Evolutionary conservation across 2,888 invertebrate genomes (phyloP), one percentile per base, ranked within the genome.

Genomic region (Xanthostigma xanthostigma): DNA sequence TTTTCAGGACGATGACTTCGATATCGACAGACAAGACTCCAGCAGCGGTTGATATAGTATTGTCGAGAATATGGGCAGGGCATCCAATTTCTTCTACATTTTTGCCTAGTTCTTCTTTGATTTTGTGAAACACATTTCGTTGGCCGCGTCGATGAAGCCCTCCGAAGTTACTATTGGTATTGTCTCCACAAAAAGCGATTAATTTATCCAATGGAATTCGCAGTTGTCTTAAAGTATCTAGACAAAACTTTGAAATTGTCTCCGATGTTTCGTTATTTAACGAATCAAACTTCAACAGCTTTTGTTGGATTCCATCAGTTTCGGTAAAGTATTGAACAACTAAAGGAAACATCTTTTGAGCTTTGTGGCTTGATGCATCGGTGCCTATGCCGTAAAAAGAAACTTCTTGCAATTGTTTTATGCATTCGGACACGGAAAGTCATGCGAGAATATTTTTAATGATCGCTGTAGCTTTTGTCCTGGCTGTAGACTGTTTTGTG

Each of bases 101-200:
- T 43, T 53, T 51, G 17, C 56, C 41, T 10, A 58, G 27, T 17
- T 46, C 6, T 34, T 51, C 48, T 54, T 59, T 55, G 42, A 57
- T 49, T 43, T 53, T 51, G 44, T 53, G 46, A 47, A 47, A 54
- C 36, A 58, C 54, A 54, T 60, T 60, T 49, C 53, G 35, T 39
- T 50, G 38, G 13, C 51, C 53, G 44, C 44, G 39, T 13, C 56
- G 49, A 17, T 53, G 36, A 12, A 57, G 48, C 9, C 59, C 60
- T 17, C 61, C 60, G 53, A 62, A 62, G 53, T 62, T 62, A n/a
- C 56, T 56, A 52, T 61, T 61, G 14, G 56, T 56, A 50, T 63
- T 62, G 45, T 60, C 59, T 35, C 53, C 60, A 35, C 56, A 55
- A 47, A 59, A 59, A 43, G 56, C 52, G 14, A 58, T 50, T 48